Percentiles rank a stretch among this genome's conserved stretches.
phyloP scores from a whole-genome alignment of 92 coral and sea anemone genomes.

The Scolanthus callimorphus region DNA sequence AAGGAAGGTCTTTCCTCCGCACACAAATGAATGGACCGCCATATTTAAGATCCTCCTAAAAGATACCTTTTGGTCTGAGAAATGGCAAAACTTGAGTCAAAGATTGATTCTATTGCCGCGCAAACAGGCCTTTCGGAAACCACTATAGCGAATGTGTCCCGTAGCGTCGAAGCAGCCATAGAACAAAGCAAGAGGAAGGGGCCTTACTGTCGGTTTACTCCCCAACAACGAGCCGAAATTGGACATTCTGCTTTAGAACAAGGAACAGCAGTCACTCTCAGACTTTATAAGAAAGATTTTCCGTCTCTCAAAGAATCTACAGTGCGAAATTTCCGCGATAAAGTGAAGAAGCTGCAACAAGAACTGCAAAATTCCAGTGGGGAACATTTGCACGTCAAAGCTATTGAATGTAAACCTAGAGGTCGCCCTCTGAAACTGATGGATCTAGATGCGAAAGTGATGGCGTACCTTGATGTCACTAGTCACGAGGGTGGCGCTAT shows the following conservation, averaged over 20 bases:
- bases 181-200: constrained; percentile 12
- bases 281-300: constrained; percentile 14
- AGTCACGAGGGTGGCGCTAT: constrained; percentile 14
- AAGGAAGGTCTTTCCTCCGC: too few relatives aligned
- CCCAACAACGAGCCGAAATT: constrained; percentile 23
- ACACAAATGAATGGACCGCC: too few relatives aligned
- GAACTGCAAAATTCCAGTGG: constrained; percentile 9
- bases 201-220: constrained; percentile 23
- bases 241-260: constrained; percentile 19
- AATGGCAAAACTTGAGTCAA: not conserved
- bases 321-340: constrained; percentile 30
- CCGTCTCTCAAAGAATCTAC: constrained; percentile 29
- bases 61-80: too few relatives aligned
- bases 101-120: not conserved
- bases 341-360: constrained; percentile 5
- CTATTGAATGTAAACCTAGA: constrained; percentile 26
- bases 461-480: constrained; percentile 20
- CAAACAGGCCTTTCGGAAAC: not conserved
- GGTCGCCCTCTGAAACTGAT: constrained; percentile 25
- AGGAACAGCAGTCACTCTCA: constrained; percentile 18
- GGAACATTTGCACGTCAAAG: constrained; percentile 9
- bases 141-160: not conserved
- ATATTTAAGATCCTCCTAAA: too few relatives aligned
- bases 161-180: constrained; percentile 6
- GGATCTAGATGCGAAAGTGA: constrained; percentile 25